Percentiles rank a stretch among this genome's conserved stretches.
These are phyloP conservation scores for Drosophila pruinosa DNA, from an alignment of 1,140 invertebrate genomes.

Conservation along the genomic window DNA sequence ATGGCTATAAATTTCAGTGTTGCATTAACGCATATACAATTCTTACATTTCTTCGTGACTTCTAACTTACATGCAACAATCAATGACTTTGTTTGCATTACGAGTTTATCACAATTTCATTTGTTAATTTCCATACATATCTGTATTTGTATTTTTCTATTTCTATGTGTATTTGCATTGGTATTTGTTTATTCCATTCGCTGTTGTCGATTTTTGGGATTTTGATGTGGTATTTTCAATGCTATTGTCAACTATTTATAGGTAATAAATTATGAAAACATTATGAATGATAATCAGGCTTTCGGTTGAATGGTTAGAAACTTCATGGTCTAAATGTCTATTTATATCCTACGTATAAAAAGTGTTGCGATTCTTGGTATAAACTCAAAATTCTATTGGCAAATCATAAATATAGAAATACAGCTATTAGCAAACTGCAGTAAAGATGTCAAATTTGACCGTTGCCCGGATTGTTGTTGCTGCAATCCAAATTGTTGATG, in stretches of 20 bases:
- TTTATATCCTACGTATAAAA: slow-evolving; percentile 12
- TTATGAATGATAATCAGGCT: slow-evolving; percentile 66
- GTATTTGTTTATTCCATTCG: slow-evolving; percentile 27
- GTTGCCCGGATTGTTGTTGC: slow-evolving; percentile 12
- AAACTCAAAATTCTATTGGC: slow-evolving; percentile 29
- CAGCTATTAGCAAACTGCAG: slow-evolving; percentile 23
- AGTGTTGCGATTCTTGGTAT: slow-evolving; percentile 13
- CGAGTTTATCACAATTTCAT: slow-evolving; percentile 73
- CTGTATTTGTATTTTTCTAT: slow-evolving; percentile 11
- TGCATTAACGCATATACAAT: slow-evolving; percentile 19
- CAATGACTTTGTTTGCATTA: slow-evolving; percentile 74
- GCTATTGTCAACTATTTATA: slow-evolving; percentile 59
- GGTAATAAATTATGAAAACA: slow-evolving; percentile 52
- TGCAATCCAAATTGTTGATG: neutral
- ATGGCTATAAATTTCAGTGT: slow-evolving; percentile 39
- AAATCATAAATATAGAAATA: slow-evolving; percentile 56
- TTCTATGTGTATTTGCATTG: slow-evolving; percentile 22
- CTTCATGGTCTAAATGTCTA: slow-evolving; percentile 35
- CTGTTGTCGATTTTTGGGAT: slow-evolving; percentile 25
- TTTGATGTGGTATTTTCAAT: slow-evolving; percentile 22
- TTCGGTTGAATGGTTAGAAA: slow-evolving; percentile 51
- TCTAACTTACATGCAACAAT: slow-evolving; percentile 65
- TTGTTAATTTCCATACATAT: slow-evolving; percentile 54
- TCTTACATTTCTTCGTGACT: slow-evolving; percentile 38
- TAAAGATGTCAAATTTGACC: slow-evolving; percentile 63